phyloP scores from a whole-genome alignment of 2,888 invertebrate species.

The Tineola bisselliella region DNA sequence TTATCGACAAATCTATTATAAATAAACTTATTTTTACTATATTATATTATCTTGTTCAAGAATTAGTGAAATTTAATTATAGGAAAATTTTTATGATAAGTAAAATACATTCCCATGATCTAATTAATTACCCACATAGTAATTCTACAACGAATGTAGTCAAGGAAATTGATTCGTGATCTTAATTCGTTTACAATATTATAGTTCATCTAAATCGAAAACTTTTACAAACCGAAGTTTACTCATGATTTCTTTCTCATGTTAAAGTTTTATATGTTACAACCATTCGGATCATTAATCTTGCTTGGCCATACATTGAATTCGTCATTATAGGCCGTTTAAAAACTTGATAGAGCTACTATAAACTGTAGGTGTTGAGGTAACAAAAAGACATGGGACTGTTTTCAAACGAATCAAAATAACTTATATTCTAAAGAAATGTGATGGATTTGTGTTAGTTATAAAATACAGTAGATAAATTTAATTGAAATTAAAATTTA shows the following conservation, averaged over 20 bases:
- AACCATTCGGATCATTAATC: too few relatives aligned
- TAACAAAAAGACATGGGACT: slow-evolving; percentile 17
- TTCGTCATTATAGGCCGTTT: too few relatives aligned
- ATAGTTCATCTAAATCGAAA: too few relatives aligned
- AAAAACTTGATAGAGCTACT: too few relatives aligned
- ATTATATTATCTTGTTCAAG: slow-evolving; percentile 1
- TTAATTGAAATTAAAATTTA: slow-evolving; percentile 1
- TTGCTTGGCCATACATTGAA: too few relatives aligned
- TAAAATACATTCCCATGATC: background rate
- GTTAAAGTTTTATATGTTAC: too few relatives aligned
- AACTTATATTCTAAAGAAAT: slow-evolving; percentile 68
- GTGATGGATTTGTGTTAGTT: slow-evolving; percentile 64
- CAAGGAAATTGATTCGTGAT: too few relatives aligned
- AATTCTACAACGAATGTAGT: too few relatives aligned
- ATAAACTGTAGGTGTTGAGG: too few relatives aligned
- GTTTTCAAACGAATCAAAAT: slow-evolving; percentile 47
- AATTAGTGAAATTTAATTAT: background rate
- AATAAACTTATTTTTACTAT: slow-evolving; percentile 46
- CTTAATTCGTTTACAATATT: too few relatives aligned
- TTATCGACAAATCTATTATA: slow-evolving; percentile 52
- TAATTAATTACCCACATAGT: background rate
- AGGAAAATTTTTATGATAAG: background rate
- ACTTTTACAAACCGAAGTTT: too few relatives aligned
- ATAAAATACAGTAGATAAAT: slow-evolving; percentile 7
- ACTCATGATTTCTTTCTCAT: too few relatives aligned